Evolutionary conservation across 2,797 vertebrate genomes (phyloP).

Genomic region (Myotis vivesi): DNA sequence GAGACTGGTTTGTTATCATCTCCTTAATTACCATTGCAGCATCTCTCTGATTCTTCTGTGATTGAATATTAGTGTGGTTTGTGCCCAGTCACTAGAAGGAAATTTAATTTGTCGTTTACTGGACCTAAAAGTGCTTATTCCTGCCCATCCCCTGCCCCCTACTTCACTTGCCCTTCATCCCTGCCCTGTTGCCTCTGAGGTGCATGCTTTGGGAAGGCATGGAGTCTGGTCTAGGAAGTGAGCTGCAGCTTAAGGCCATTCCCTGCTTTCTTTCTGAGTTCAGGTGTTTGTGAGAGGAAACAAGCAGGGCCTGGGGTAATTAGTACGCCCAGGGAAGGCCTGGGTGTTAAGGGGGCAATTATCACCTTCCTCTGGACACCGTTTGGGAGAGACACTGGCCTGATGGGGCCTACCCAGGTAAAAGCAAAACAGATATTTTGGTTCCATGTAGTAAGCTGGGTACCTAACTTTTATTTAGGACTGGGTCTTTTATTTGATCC

Average conservation of each 20-base stretch:
- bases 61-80: not conserved
- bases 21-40: not conserved
- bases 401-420: not conserved
- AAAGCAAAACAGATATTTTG: slow-evolving; percentile 60
- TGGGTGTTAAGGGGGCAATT: slow-evolving; percentile 47
- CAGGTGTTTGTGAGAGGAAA: slow-evolving; percentile 40
- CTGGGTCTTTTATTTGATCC: slow-evolving; percentile 18
- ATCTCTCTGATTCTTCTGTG: not conserved
- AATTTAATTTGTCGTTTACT: slow-evolving; percentile 25
- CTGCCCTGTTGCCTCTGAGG: not conserved
- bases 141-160: not conserved
- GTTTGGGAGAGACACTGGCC: not conserved
- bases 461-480: slow-evolving; percentile 13
- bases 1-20: not conserved
- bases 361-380: slow-evolving; percentile 45
- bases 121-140: not conserved
- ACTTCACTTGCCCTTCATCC: not conserved
- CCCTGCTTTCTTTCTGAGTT: not conserved
- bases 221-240: not conserved
- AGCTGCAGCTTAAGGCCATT: not conserved
- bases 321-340: not conserved
- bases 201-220: not conserved
- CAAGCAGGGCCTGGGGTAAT: not conserved
- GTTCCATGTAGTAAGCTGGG: too few relatives aligned
- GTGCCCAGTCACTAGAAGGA: not conserved